phyloP scores from a whole-genome alignment of 2,113 vertebrate genomes.

The Eonycteris spelaea region DNA sequence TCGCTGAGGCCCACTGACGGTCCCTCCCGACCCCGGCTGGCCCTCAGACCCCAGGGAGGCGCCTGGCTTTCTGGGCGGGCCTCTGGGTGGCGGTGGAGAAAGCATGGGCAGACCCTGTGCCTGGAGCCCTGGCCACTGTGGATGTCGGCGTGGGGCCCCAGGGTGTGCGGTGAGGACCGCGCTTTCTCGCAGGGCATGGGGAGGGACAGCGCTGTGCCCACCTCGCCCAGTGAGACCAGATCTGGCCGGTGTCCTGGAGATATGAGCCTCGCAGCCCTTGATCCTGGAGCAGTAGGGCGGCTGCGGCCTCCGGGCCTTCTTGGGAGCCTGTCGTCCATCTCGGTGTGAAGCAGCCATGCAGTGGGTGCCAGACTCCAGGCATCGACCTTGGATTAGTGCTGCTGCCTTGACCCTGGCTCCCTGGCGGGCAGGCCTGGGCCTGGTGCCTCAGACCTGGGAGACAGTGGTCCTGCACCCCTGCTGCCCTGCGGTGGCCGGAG shows the following conservation, averaged over 20 bases:
- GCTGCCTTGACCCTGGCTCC: not conserved
- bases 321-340: not conserved
- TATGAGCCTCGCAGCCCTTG: not conserved
- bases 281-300: not conserved
- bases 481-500: not conserved
- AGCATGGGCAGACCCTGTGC: too few species aligned
- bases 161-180: fast-evolving
- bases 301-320: not conserved
- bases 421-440: fast-evolving
- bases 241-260: too few species aligned
- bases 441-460: not conserved
- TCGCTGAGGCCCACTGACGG: fast-evolving
- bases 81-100: not conserved
- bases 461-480: not conserved
- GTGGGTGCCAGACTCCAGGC: fast-evolving
- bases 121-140: not conserved
- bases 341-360: not conserved
- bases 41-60: not conserved
- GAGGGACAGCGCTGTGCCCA: too few species aligned
- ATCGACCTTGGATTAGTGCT: not conserved
- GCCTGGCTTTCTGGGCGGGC: not conserved
- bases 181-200: too few species aligned
- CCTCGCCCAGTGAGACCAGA: not conserved
- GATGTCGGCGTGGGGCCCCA: not conserved
- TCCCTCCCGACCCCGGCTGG: too few species aligned